Conservation (phyloP, 2,113 vertebrate species). For the Hypocryptadius cinnamomeus region DNA sequence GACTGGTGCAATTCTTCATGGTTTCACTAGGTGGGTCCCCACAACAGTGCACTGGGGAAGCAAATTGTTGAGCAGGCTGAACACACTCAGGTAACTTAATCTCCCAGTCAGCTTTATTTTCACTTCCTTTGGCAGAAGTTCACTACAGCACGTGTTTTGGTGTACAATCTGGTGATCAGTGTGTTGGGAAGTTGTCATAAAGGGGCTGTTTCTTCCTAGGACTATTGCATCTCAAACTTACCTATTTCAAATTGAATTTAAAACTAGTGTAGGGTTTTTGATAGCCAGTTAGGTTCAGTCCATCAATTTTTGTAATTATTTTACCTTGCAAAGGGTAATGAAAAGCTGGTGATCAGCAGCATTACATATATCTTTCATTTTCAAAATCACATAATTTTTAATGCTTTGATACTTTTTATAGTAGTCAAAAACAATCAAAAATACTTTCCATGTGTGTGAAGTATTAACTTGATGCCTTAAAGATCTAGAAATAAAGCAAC, state of each 20-base stretch:
- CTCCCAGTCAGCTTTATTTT: neutral
- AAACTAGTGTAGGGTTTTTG: neutral
- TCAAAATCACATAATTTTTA: neutral
- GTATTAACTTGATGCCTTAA: neutral
- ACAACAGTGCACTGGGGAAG: slow-evolving; percentile 2
- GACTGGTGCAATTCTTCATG: slow-evolving; percentile 9
- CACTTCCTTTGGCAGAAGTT: neutral
- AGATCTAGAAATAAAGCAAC: neutral
- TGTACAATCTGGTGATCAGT: neutral
- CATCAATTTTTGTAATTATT: neutral
- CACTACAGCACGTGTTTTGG: neutral
- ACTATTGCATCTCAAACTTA: neutral
- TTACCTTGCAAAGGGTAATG: neutral
- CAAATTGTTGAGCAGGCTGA: neutral
- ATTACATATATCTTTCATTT: neutral
- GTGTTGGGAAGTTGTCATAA: neutral
- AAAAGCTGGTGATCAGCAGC: neutral
- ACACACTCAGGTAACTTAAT: neutral
- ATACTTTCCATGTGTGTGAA: neutral
- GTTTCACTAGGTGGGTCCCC: slow-evolving; percentile 58
- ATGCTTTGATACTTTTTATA: neutral
- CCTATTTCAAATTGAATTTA: neutral
- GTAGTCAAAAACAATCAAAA: neutral
- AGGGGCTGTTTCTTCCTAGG: neutral
- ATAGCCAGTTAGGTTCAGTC: neutral